Conservation (phyloP, 2,888 invertebrate genomes). For the Andricus curvator region DNA sequence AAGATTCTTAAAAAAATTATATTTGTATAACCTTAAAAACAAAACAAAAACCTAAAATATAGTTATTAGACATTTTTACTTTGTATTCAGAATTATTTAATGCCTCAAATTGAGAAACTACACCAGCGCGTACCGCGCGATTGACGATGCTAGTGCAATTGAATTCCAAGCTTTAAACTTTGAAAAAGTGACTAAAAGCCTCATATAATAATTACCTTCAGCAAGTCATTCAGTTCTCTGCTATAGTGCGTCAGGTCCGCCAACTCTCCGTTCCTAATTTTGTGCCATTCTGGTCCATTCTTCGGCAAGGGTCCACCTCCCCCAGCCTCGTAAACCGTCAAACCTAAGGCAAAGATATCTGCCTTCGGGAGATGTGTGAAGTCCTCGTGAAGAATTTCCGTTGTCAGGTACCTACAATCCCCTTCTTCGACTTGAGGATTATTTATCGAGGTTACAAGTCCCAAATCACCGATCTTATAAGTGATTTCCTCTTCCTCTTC, state of each 20-base stretch:
- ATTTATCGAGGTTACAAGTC: slow-evolving; percentile 92
- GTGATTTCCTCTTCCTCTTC: slow-evolving; percentile 82
- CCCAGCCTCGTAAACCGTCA: slow-evolving; percentile 88
- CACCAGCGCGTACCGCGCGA: too few relatives aligned
- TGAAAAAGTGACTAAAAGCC: background rate
- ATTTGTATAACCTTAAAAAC: too few relatives aligned
- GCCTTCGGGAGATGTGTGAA: slow-evolving; percentile 90
- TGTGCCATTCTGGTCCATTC: slow-evolving; percentile 94
- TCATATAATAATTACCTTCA: slow-evolving; percentile 80
- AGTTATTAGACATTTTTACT: too few relatives aligned
- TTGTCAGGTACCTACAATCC: slow-evolving; percentile 93
- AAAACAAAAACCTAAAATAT: too few relatives aligned
- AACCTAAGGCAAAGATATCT: slow-evolving; percentile 92
- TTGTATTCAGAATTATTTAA: too few relatives aligned
- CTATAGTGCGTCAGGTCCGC: slow-evolving; percentile 84
- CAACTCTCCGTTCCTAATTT: slow-evolving; percentile 87
- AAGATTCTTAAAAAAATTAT: too few relatives aligned
- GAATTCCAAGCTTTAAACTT: background rate
- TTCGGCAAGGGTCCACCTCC: slow-evolving; percentile 92
- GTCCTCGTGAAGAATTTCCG: slow-evolving; percentile 92
- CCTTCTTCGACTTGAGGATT: slow-evolving; percentile 92
- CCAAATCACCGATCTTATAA: slow-evolving; percentile 94
- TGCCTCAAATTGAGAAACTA: too few relatives aligned
- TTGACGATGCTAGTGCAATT: too few relatives aligned
- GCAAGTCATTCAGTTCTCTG: slow-evolving; percentile 86